Percentiles rank a stretch among this genome's conserved stretches.
These are phyloP conservation scores for Pleuronectes platessa DNA, from an alignment of 2,113 vertebrate species.

Conservation along the genomic window DNA sequence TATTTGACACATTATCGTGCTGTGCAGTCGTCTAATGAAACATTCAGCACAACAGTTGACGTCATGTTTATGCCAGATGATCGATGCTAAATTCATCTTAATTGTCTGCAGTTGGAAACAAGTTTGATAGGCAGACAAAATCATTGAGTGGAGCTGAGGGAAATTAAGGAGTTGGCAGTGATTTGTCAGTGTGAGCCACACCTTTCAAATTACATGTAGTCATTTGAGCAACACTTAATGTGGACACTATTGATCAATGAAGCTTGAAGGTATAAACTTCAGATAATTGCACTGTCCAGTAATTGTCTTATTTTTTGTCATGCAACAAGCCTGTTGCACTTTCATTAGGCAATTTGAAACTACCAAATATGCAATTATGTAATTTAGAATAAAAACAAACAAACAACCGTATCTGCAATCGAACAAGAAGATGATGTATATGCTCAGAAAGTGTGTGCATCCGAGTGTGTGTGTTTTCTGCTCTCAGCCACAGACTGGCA, in stretches of 20 bases:
- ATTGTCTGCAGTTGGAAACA: not conserved
- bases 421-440: constrained; percentile 20
- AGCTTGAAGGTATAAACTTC: not conserved
- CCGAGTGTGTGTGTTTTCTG: constrained; percentile 21
- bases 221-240: not conserved
- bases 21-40: no score
- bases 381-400: constrained; percentile 27
- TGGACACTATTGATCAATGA: not conserved
- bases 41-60: no score
- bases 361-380: constrained; percentile 24
- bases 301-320: not conserved
- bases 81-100: not conserved
- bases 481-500: constrained; percentile 26
- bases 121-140: not conserved
- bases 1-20: no score
- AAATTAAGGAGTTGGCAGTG: not conserved
- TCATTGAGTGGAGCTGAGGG: not conserved
- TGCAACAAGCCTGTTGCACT: not conserved
- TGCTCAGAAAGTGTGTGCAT: not conserved
- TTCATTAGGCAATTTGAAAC: constrained; percentile 19
- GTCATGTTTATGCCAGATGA: not conserved
- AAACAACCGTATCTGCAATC: constrained; percentile 30
- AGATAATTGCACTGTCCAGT: not conserved
- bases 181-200: not conserved
- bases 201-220: not conserved